A percentile compares a stretch with the other conserved stretches of the same genome.
phyloP scores from a whole-genome alignment of 2,797 vertebrate species.

The Amblyopsis hoosieri region DNA sequence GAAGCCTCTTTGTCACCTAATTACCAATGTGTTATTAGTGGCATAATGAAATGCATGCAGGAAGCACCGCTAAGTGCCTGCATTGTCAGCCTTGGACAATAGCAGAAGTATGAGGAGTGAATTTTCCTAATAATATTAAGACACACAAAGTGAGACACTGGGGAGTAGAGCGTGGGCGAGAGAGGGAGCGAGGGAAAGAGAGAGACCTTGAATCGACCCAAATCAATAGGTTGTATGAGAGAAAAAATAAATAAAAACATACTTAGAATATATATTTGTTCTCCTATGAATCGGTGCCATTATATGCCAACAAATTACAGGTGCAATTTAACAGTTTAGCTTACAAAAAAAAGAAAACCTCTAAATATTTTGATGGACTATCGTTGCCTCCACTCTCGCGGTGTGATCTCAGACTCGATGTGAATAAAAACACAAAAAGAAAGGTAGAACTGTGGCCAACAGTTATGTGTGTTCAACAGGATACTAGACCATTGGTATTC shows the following conservation, averaged over 20 bases:
- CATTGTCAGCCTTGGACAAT: slow-evolving; percentile 39
- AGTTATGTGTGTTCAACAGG: background rate
- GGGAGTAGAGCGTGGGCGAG: slow-evolving; percentile 1
- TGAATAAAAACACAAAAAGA: background rate
- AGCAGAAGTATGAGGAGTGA: slow-evolving; percentile 39
- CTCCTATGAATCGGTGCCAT: background rate
- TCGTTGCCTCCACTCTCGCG: no score
- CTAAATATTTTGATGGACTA: no score
- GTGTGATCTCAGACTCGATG: background rate
- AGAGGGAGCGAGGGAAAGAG: background rate
- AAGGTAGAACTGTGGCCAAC: background rate
- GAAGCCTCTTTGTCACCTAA: slow-evolving; percentile 76
- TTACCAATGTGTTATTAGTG: slow-evolving; percentile 82
- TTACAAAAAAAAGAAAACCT: no score
- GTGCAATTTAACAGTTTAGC: background rate
- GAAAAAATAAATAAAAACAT: slow-evolving; percentile 18
- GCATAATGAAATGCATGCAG: slow-evolving; percentile 81
- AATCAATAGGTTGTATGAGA: slow-evolving; percentile 26
- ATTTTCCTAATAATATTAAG: slow-evolving; percentile 54
- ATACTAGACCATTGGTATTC: slow-evolving; percentile 9
- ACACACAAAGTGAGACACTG: slow-evolving; percentile 29
- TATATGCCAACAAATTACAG: slow-evolving; percentile 8
- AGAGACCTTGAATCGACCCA: slow-evolving; percentile 6
- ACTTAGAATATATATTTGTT: slow-evolving; percentile 13
- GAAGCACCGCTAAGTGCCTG: slow-evolving; percentile 66